Percentiles rank a stretch among this genome's conserved stretches.
Conservation (phyloP, 2,888 invertebrate species). For the Limnephilus rhombicus region DNA sequence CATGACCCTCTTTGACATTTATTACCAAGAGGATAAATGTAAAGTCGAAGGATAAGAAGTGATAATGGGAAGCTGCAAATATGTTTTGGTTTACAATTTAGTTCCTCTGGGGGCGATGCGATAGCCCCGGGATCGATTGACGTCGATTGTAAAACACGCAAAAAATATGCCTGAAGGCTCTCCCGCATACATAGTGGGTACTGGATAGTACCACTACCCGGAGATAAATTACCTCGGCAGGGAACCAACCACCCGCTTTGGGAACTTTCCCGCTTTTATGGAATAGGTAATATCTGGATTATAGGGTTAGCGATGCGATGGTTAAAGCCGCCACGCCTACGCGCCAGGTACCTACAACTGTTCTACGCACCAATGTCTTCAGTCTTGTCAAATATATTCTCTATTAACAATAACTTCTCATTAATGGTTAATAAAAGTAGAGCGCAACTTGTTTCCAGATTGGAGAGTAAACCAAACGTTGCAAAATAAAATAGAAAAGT, state of each 20-base stretch:
- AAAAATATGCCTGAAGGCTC: neutral
- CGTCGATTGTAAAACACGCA: neutral
- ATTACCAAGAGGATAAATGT: conserved; percentile 36
- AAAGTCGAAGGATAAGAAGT: conserved; percentile 38
- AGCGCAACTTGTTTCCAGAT: neutral
- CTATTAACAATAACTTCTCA: neutral
- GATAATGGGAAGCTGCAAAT: conserved; percentile 15
- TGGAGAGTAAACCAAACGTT: neutral
- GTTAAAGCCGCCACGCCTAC: neutral
- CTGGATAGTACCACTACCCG: neutral
- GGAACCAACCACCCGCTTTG: neutral
- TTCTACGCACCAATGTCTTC: neutral
- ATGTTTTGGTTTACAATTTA: conserved; percentile 7
- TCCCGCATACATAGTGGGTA: neutral
- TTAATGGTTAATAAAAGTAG: neutral
- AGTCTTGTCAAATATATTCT: neutral
- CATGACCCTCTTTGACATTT: conserved; percentile 43
- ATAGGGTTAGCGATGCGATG: neutral
- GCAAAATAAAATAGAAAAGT: neutral
- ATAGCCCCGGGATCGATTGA: neutral
- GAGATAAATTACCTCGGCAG: neutral
- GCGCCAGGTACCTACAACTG: neutral
- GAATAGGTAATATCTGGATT: neutral
- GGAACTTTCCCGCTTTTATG: neutral
- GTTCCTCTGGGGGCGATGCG: neutral